Conservation (phyloP, 92 coral and sea anemone species). For the Epizoanthus scotinus region DNA sequence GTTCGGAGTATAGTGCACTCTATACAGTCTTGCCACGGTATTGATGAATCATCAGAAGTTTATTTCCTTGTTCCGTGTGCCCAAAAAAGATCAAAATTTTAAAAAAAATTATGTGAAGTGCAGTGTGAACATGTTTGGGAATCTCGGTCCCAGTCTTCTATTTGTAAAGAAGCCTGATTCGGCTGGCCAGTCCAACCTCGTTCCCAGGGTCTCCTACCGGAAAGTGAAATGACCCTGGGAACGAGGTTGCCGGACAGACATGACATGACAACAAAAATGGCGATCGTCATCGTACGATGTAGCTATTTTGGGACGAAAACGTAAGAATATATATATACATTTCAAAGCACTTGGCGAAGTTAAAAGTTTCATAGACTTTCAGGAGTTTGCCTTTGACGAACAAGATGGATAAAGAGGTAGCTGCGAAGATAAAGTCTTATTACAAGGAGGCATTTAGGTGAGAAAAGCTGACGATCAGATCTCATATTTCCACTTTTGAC, state of each 20-base stretch:
- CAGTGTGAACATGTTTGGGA: no score
- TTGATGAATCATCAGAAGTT: no score
- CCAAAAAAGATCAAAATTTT: no score
- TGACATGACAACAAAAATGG: constrained; percentile 1
- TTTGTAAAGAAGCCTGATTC: not conserved
- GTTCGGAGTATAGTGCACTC: no score
- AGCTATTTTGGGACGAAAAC: constrained; percentile 17
- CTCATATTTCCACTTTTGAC: no score
- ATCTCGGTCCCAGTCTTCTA: not conserved
- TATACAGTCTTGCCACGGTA: no score
- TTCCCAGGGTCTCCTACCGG: not conserved
- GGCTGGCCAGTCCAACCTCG: no score
- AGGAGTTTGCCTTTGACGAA: not conserved
- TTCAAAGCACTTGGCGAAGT: not conserved
- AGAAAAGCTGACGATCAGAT: no score
- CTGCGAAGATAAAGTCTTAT: constrained; percentile 65
- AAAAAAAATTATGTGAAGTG: no score
- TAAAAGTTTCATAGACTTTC: not conserved
- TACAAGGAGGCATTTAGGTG: constrained; percentile 87
- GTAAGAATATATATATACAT: constrained; percentile 12
- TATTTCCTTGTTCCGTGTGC: no score
- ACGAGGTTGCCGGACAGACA: no score
- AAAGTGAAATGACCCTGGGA: no score
- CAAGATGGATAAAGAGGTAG: constrained; percentile 66
- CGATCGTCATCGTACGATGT: not conserved